These are phyloP conservation scores for Cygnus buccinator DNA, from an alignment of 2,113 vertebrate species.

Conservation along the genomic window DNA sequence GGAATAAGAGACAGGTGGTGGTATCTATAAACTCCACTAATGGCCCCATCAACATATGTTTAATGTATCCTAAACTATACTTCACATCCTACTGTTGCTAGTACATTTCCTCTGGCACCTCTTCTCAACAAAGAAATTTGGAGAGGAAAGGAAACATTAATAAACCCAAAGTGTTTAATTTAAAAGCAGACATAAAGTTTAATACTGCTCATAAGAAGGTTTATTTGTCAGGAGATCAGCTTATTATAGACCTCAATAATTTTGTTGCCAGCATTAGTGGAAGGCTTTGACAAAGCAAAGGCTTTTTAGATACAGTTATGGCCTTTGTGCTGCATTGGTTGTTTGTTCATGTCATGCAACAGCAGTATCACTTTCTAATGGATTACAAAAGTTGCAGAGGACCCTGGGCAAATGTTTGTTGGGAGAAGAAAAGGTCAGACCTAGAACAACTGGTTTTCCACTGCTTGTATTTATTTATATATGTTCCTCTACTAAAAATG, in stretches of 20 bases:
- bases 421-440: background rate
- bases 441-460: background rate
- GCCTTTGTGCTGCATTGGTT: conserved; percentile 47
- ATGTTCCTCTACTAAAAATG: background rate
- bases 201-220: conserved; percentile 72
- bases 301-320: conserved; percentile 61
- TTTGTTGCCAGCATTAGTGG: conserved; percentile 80
- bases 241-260: conserved; percentile 77
- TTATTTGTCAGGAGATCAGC: conserved; percentile 72
- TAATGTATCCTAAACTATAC: conserved; percentile 74
- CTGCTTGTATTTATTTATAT: background rate
- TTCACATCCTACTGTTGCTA: conserved; percentile 85
- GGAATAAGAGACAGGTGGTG: conserved; percentile 79
- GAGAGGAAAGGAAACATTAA: conserved; percentile 87
- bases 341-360: conserved; percentile 19
- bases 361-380: conserved; percentile 55
- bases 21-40: conserved; percentile 78
- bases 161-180: conserved; percentile 79
- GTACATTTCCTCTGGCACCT: conserved; percentile 72
- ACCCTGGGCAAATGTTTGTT: conserved; percentile 29
- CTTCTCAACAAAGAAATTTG: conserved; percentile 87
- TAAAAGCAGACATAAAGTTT: conserved; percentile 79
- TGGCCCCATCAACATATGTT: conserved; percentile 78
- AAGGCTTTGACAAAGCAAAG: conserved; percentile 61
- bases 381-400: background rate